Conservation (phyloP, 2,888 invertebrate genomes). For the Pyralis farinalis region DNA sequence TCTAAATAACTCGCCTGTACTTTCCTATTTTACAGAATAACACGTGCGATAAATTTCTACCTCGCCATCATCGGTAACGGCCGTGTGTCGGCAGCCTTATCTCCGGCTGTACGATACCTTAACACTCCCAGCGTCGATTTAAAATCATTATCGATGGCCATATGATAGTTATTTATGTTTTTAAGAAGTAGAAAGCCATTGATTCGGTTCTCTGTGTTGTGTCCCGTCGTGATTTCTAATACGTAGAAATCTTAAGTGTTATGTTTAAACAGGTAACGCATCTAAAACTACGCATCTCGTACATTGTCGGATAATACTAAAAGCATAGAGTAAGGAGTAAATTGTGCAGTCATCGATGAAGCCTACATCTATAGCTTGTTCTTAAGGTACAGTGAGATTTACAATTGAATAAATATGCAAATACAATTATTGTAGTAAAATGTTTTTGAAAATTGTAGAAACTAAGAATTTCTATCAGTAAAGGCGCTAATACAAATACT, state of each 20-base stretch:
- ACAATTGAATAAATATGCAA: too few species aligned
- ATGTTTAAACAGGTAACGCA: conserved; percentile 1
- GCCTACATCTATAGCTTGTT: too few species aligned
- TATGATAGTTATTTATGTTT: conserved; percentile 22
- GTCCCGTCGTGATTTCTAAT: conserved; percentile 3
- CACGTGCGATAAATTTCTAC: too few species aligned
- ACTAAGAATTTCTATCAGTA: too few species aligned
- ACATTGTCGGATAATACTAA: background rate
- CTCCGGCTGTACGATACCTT: conserved; percentile 32
- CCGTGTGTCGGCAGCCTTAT: background rate
- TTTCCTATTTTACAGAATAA: too few species aligned
- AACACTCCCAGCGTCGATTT: conserved; percentile 34
- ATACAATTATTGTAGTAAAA: too few species aligned
- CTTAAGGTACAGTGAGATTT: too few species aligned
- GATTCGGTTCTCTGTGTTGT: conserved; percentile 1
- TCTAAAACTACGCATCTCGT: background rate
- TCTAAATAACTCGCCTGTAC: too few species aligned
- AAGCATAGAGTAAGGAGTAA: background rate
- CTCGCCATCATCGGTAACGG: too few species aligned
- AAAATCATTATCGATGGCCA: conserved; percentile 30
- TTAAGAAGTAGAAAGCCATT: conserved; percentile 21
- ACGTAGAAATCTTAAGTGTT: conserved; percentile 9
- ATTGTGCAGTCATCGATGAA: too few species aligned
- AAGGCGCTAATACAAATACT: too few species aligned
- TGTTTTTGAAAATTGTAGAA: too few species aligned